phyloP scores from a whole-genome alignment of 1,140 invertebrate species.

The Bombus ignitus region DNA sequence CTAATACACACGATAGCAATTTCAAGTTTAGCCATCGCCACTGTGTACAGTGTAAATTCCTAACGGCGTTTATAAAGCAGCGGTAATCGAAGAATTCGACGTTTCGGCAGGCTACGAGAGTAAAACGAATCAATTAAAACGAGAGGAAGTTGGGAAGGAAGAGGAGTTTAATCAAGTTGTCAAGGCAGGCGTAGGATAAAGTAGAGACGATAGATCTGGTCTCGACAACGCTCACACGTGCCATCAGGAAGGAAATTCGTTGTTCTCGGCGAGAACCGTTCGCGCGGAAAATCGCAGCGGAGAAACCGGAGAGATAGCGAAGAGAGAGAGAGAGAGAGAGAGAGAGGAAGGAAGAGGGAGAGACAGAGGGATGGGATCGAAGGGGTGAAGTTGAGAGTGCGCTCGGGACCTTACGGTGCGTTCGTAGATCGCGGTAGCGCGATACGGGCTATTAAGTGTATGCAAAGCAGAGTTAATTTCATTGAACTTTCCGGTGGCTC shows the following conservation, averaged over 20 bases:
- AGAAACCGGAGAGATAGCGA: neutral
- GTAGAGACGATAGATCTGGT: no score
- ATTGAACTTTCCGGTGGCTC: constrained; percentile 74
- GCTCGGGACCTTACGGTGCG: constrained; percentile 22
- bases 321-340: neutral
- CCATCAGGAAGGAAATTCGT: neutral
- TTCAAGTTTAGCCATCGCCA: no score
- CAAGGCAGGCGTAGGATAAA: neutral
- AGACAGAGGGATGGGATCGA: neutral
- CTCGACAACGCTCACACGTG: neutral
- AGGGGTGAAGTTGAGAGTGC: neutral
- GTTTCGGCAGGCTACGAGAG: neutral
- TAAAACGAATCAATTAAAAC: constrained; percentile 5
- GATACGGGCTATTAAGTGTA: constrained; percentile 75
- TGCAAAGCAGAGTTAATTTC: constrained; percentile 79
- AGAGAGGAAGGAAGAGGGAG: no score
- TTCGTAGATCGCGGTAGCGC: constrained; percentile 53
- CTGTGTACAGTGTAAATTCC: no score
- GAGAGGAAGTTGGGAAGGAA: neutral
- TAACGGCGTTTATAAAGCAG: neutral
- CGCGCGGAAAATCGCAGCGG: constrained; percentile 36
- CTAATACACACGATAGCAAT: no score
- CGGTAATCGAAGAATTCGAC: neutral
- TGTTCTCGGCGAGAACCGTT: constrained; percentile 9
- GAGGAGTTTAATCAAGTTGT: neutral